These are phyloP conservation scores for Rhizomys pruinosus DNA, from an alignment of 2,113 vertebrate genomes.

Conservation along the genomic window DNA sequence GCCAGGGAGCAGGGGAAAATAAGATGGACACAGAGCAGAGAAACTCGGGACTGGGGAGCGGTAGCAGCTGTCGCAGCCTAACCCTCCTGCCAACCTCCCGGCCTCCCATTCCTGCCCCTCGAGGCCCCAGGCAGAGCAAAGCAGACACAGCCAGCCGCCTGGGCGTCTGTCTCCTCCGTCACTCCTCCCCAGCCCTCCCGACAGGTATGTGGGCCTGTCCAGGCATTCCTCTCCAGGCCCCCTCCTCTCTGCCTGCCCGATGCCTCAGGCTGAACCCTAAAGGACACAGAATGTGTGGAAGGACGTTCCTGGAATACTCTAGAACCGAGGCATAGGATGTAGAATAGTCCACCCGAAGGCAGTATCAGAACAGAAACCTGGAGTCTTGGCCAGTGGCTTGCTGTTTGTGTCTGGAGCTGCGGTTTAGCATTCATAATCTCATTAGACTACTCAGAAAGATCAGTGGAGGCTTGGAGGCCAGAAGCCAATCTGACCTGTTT, in stretches of 20 bases:
- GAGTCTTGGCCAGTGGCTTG: neutral
- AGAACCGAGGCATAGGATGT: neutral
- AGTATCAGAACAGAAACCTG: neutral
- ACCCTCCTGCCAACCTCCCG: slow-evolving; percentile 32
- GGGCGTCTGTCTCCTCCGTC: slow-evolving; percentile 82
- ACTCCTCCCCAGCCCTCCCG: slow-evolving; percentile 62
- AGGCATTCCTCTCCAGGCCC: slow-evolving; percentile 45
- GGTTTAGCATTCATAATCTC: neutral
- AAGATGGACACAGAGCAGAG: slow-evolving; percentile 11
- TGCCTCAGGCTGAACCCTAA: slow-evolving; percentile 30
- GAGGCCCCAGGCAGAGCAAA: slow-evolving; percentile 58
- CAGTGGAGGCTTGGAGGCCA: neutral
- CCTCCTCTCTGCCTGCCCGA: neutral
- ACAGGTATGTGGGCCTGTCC: slow-evolving; percentile 79
- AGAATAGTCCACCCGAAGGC: neutral
- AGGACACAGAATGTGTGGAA: slow-evolving; percentile 6
- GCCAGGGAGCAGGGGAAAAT: neutral
- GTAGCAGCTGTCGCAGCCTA: slow-evolving; percentile 14
- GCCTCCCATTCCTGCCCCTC: slow-evolving; percentile 52
- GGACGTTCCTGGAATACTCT: neutral
- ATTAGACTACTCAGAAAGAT: neutral
- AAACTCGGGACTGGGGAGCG: neutral
- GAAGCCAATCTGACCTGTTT: neutral
- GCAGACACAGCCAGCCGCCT: slow-evolving; percentile 70
- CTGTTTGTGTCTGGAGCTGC: neutral